Conservation (phyloP, 2,888 invertebrate genomes). For the Aspidiotus rigidus region DNA sequence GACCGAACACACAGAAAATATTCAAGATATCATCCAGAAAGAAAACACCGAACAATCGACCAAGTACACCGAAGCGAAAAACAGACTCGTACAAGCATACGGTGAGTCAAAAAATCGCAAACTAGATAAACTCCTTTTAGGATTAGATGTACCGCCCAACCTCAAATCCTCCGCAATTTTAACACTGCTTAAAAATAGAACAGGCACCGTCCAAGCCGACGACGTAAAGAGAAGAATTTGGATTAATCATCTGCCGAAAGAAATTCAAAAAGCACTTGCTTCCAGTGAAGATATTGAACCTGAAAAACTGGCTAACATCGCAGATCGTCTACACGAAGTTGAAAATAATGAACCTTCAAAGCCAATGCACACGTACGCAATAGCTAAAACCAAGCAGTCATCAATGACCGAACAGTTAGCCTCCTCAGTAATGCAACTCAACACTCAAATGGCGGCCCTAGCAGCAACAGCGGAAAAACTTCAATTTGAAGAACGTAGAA, state of each 20-base stretch:
- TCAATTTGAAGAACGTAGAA: not conserved
- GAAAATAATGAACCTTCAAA: not conserved
- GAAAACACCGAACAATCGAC: not conserved
- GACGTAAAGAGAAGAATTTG: not conserved
- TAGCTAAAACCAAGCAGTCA: not conserved
- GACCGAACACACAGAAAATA: not conserved
- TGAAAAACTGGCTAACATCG: not conserved
- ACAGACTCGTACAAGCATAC: not conserved
- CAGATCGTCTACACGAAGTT: not conserved
- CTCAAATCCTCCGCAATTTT: not conserved
- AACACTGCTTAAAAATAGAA: not conserved
- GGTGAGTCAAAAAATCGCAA: not conserved
- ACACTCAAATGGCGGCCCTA: not conserved
- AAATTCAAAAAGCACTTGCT: not conserved
- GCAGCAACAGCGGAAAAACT: not conserved
- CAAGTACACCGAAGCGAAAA: not conserved
- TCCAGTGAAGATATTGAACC: not conserved
- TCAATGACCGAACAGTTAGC: not conserved
- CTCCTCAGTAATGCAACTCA: not conserved
- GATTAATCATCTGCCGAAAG: not conserved
- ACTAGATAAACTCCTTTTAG: not conserved
- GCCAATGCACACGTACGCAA: too few relatives aligned
- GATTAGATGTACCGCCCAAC: not conserved
- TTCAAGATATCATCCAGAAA: not conserved
- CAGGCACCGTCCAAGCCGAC: not conserved